Base-by-base conservation (phyloP, 37 sponge, comb jelly and placozoan genomes). In the Geodia barretti region DNA sequence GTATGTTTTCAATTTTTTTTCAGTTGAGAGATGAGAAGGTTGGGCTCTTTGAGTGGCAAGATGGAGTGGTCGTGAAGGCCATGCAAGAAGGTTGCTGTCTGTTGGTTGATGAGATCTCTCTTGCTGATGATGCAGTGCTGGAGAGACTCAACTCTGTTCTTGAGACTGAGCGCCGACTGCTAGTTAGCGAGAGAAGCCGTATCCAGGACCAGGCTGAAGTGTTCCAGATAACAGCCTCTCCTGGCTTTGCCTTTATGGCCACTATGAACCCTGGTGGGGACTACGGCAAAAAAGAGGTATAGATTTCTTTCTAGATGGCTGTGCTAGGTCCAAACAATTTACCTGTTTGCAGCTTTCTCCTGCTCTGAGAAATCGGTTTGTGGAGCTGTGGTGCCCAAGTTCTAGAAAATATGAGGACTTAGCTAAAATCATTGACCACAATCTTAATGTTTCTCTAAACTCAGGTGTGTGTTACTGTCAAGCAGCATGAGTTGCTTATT, bases 191-290 rank as follows among this genome's bases (percentile, higher is more conserved):
- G 84, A 91, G 88, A 60, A 92, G 88, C 58, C 80, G 86, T 39
- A 43, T 61, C 1, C 31, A 72, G 73, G 70, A 64, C 24, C 60
- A 79, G 35, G 78, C 76, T 33, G 80, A 89, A 21, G 77, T 72
- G 24, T 84, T 82, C 42, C 88, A 96, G 73, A 72, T 98, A 30
- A 63, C 67, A 68, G 99, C 99, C 41, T 26, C 73, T 23, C 39
- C 83, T 33, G 92, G 88, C 28, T 98, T 98, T 70, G 74, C 60
- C 9, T 67, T 98, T 26, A 19, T 98, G 40, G 97, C 93, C 31
- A 98, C 99, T 31, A 98, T 98, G 99, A 98, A 98, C 70, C 99
- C 99, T 76, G 95, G 99, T 23, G 99, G 99, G 37, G 99, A 98
- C 86, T 98, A 91, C 68, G 99, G 99, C 9, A 98, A 98, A 83